Percentiles rank a stretch among this genome's conserved stretches.
Evolutionary conservation across 2,888 invertebrate genomes (phyloP).

Genomic region (Deilephila porcellus): DNA sequence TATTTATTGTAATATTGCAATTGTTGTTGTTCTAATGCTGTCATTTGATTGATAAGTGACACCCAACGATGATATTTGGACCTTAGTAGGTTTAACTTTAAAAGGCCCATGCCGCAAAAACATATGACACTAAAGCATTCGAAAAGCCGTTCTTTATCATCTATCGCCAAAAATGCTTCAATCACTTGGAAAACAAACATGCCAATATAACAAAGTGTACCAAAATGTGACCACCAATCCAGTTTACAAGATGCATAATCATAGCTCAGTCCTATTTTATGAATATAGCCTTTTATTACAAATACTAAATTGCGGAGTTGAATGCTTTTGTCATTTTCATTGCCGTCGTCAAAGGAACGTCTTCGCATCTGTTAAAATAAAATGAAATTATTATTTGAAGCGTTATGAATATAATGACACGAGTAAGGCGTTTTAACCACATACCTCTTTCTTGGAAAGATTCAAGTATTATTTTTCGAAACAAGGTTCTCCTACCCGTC

Average conservation of each 20-base stretch:
- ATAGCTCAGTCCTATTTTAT: slow-evolving; percentile 50
- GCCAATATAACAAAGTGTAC: slow-evolving; percentile 51
- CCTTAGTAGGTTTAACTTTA: slow-evolving; percentile 61
- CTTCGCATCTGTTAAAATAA: neutral
- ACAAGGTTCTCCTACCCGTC: neutral
- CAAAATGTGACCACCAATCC: slow-evolving; percentile 48
- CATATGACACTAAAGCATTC: slow-evolving; percentile 67
- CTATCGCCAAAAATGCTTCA: slow-evolving; percentile 49
- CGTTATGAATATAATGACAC: neutral
- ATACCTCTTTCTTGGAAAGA: neutral
- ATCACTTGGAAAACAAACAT: slow-evolving; percentile 56
- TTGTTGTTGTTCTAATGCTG: slow-evolving; percentile 54
- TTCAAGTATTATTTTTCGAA: neutral
- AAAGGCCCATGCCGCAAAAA: slow-evolving; percentile 65
- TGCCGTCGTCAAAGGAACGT: neutral
- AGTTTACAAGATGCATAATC: slow-evolving; percentile 39
- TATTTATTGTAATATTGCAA: slow-evolving; percentile 36
- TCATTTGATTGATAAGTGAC: slow-evolving; percentile 50
- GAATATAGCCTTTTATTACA: slow-evolving; percentile 33
- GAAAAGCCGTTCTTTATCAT: slow-evolving; percentile 58
- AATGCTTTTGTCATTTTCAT: neutral
- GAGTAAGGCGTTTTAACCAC: too few species aligned
- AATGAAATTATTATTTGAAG: neutral
- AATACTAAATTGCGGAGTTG: slow-evolving; percentile 2
- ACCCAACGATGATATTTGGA: slow-evolving; percentile 53